Conservation (phyloP, 2,888 invertebrate genomes). For the Sminthurides aquaticus region DNA sequence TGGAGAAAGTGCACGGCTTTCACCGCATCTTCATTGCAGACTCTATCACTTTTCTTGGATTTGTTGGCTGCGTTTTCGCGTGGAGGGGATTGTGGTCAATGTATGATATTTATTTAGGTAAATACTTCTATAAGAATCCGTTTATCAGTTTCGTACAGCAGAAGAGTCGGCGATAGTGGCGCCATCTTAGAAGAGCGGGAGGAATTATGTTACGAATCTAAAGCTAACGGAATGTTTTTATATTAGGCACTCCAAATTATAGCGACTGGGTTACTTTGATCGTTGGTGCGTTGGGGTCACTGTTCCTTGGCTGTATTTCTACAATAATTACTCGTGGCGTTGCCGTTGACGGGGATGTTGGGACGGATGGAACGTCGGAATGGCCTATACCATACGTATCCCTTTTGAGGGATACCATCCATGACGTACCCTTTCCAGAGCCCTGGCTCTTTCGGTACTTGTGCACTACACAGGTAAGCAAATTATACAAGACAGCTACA, state of each 20-base stretch:
- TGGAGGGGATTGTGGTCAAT: constrained; percentile 45
- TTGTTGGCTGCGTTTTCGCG: constrained; percentile 44
- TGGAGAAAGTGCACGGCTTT: constrained; percentile 60
- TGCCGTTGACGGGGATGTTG: constrained; percentile 78
- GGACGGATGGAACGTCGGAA: constrained; percentile 63
- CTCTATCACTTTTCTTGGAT: constrained; percentile 60
- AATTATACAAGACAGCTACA: not conserved
- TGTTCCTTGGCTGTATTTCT: constrained; percentile 76
- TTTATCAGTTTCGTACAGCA: not conserved
- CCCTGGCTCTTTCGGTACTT: constrained; percentile 38
- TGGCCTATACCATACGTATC: constrained; percentile 38
- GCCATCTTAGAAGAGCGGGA: no score
- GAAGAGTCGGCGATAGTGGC: not conserved
- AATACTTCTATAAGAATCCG: no score
- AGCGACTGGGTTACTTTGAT: constrained; percentile 76
- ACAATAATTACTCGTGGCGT: constrained; percentile 79
- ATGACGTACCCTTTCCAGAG: constrained; percentile 37
- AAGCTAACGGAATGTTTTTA: no score
- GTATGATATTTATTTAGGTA: constrained; percentile 40
- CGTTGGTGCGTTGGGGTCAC: constrained; percentile 63
- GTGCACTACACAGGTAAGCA: constrained; percentile 33
- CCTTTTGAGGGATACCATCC: constrained; percentile 19
- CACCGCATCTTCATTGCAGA: constrained; percentile 65
- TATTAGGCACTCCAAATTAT: constrained; percentile 61
- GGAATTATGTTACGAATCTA: no score